These are phyloP conservation scores for Acipenser ruthenus DNA, from an alignment of 2,797 vertebrate species.

Conservation along the genomic window DNA sequence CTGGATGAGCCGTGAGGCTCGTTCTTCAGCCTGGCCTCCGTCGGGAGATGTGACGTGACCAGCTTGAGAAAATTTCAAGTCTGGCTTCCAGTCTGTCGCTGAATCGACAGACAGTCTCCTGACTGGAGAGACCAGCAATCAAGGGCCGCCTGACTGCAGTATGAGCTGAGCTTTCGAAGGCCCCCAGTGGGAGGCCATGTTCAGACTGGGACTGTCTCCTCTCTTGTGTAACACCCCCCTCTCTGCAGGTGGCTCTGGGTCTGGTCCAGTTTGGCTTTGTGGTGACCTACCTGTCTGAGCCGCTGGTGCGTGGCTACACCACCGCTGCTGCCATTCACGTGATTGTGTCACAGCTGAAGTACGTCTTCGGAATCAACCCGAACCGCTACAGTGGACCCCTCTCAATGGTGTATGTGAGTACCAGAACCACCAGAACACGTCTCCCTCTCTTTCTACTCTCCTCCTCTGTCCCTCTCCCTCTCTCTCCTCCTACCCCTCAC, in stretches of 20 bases:
- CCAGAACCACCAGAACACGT: neutral
- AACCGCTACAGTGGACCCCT: conserved; percentile 57
- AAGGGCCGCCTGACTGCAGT: too few species aligned
- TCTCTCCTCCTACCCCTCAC: too few species aligned
- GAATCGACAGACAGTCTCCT: too few species aligned
- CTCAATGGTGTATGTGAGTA: conserved; percentile 55
- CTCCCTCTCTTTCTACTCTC: too few species aligned
- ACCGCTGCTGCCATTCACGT: conserved; percentile 79
- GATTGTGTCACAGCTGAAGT: conserved; percentile 82
- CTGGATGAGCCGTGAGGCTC: conserved; percentile 46
- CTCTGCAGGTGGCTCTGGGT: conserved; percentile 68
- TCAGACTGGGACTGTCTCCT: neutral
- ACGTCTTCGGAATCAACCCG: conserved; percentile 67
- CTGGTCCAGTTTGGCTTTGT: conserved; percentile 81
- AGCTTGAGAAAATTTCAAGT: too few species aligned
- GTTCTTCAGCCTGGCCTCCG: neutral
- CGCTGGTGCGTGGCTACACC: conserved; percentile 78
- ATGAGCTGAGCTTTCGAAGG: neutral
- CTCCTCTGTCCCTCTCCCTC: too few species aligned
- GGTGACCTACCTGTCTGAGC: conserved; percentile 87
- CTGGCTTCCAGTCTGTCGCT: too few species aligned
- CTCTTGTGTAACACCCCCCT: neutral
- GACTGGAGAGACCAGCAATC: too few species aligned
- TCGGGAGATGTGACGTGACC: too few species aligned
- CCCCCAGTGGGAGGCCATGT: neutral